Base-by-base conservation (phyloP, 2,113 vertebrate species). In the Notothenia coriiceps region DNA sequence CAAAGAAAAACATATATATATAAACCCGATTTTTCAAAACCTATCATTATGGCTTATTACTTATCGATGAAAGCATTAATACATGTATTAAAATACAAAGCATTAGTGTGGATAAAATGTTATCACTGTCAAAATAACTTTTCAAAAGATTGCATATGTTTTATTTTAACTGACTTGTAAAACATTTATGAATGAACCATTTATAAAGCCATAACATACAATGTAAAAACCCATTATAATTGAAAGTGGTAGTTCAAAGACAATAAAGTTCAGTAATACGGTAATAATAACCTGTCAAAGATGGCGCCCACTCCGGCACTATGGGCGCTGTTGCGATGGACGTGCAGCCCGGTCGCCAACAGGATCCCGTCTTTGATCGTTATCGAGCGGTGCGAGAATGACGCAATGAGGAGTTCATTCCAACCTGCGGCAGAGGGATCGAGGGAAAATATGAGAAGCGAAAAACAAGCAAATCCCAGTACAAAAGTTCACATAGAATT, bases 321-420 rank as follows among this genome's bases (percentile, higher is more conserved):
- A 91, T 99, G 98, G 8, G 98, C 98, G 10, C 98, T 99, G 95
- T 97, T 99, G 14, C 98, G 93, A 91, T 99, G 98, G 47, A 99
- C 98, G 29, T 99, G 98, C 43, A 99, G 96, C 64, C 98, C 98
- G 0, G 98, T 99, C 70, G 98, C 97, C 40, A 99, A 89, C 10
- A 99, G 96, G 83, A 99, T 99, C 46, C 98, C 98, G 0, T 99
- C 98, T 89, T 97, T 99, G 63, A 99, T 98, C 0, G 97, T 90
- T 74, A 99, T 98, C 66, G 98, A 99, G 44, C 98, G 98, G 87
- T 99, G 98, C 0, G 98, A 99, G 92, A 99, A 99, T 67, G 98
- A 99, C 56, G 98, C 98, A 8, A 99, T 99, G 25, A 99, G 97
- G 74, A 99, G 96, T 87, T 99, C 98, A 0, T 99, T 99, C 98